Base-by-base conservation (phyloP, 30 jellyfish, hydroid and myxozoan genomes). In the Calvadosia cruxmelitensis region DNA sequence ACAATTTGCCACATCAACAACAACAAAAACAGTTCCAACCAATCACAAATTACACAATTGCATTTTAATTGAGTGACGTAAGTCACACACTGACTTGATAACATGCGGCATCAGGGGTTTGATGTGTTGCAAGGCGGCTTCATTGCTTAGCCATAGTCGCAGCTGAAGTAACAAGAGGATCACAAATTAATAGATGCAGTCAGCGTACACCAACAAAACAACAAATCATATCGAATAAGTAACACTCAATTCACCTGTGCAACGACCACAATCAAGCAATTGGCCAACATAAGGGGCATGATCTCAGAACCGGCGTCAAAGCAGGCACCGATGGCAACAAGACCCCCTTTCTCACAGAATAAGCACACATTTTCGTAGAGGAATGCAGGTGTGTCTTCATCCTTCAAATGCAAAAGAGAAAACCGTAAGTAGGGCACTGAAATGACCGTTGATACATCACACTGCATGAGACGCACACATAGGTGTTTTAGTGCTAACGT, bases 301-400 rank as follows among this genome's bases (percentile, higher is more conserved):
- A 50, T 34, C 20, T 66, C 68, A 25, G 71, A 68, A 28, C 52
- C 86, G 27, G 73, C 64, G 13, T 61, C 77, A 66, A 91, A 91
- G 49, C 94, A 82, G 3, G 67, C 76, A 16, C 63, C 76, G 28
- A 91, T 79, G n/a, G 87, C 81, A 66, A 74, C 93, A 24, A 91
- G 69, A 13, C 99, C 95, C 36, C 93, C 99, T 35, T 67, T 51
- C 50, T 83, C 93, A 66, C 99, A 91, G 66, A 91, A 82, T 78
- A 73, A 70, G n/a, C 86, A 86, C 10, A 91, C 92, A 74, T 91
- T 91, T 36, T 83, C 93, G 32, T 72, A 86, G 84, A 91, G 74
- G 73, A 78, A 76, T 31, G 79, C 88, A 1, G 95, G 93, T 2
- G 93, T 93, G 28, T 91, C 93, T 66, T 79, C 92, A 52, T 91